These are phyloP conservation scores for Pteromalus puparum DNA, from an alignment of 1,140 invertebrate genomes.

Conservation along the genomic window DNA sequence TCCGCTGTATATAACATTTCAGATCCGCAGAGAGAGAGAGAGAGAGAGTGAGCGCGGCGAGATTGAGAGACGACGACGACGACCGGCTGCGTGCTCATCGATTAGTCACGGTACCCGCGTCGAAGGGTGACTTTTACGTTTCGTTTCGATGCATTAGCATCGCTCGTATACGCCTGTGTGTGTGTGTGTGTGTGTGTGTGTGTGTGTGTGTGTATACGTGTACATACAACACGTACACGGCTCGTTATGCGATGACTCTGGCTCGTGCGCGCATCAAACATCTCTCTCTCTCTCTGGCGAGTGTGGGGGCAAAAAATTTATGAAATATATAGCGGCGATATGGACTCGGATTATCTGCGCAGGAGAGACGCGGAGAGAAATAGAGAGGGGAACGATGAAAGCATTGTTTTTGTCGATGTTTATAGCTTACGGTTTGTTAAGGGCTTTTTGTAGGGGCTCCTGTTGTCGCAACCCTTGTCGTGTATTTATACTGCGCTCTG, in stretches of 20 bases:
- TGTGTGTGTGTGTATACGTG: not conserved
- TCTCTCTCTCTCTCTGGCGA: not conserved
- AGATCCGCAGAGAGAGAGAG: not conserved
- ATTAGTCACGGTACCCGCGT: slow-evolving; percentile 73
- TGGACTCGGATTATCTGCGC: not conserved
- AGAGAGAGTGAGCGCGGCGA: not conserved
- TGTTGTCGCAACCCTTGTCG: not conserved
- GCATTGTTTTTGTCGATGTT: slow-evolving; percentile 27
- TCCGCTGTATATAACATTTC: not conserved
- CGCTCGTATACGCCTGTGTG: not conserved
- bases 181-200: not conserved
- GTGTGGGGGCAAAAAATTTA: not conserved
- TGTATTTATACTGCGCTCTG: not conserved
- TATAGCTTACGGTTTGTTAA: slow-evolving; percentile 25
- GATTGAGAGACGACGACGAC: slow-evolving; percentile 41
- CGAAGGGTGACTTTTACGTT: slow-evolving; percentile 72
- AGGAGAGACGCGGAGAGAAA: not conserved
- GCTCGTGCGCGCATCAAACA: not conserved
- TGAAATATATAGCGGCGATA: slow-evolving; percentile 8
- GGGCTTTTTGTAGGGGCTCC: not conserved
- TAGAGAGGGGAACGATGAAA: not conserved
- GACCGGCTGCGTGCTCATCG: slow-evolving; percentile 72
- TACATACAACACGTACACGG: not conserved
- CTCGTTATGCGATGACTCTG: not conserved
- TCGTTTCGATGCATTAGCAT: slow-evolving; percentile 62